Conservation (phyloP, 2,888 invertebrate genomes). For the Noctua janthina region DNA sequence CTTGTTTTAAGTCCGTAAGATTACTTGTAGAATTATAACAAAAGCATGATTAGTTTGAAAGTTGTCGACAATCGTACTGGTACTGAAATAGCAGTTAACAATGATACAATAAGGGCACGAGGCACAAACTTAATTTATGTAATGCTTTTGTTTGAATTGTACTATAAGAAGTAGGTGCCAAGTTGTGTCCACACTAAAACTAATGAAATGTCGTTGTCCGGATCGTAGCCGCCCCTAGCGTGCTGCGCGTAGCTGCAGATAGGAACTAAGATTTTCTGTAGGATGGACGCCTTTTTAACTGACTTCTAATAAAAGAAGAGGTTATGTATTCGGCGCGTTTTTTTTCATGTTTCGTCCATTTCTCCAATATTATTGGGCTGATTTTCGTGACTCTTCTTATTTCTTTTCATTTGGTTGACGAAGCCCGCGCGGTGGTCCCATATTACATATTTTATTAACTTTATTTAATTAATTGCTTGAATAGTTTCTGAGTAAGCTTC, state of each 20-base stretch:
- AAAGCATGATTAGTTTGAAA: constrained; percentile 24
- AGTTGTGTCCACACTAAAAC: not conserved
- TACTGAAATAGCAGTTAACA: constrained; percentile 43
- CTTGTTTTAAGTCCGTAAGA: not conserved
- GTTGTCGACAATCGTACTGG: constrained; percentile 11
- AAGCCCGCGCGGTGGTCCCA: not conserved
- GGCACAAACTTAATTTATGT: constrained; percentile 22
- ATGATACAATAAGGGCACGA: constrained; percentile 39
- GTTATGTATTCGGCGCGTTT: not conserved
- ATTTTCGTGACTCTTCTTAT: not conserved
- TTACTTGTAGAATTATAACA: constrained; percentile 13
- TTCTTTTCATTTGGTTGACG: not conserved
- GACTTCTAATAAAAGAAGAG: not conserved
- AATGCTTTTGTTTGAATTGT: not conserved
- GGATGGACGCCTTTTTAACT: not conserved
- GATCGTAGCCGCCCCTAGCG: not conserved
- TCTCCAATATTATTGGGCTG: not conserved
- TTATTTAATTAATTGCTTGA: too few relatives aligned
- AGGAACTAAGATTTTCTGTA: not conserved
- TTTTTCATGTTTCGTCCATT: not conserved
- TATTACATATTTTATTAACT: not conserved
- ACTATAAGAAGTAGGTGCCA: not conserved
- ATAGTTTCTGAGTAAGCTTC: not conserved
- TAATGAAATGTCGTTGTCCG: not conserved
- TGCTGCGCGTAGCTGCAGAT: constrained; percentile 12